Evolutionary conservation across 2,888 invertebrate species (phyloP), one percentile per base, ranked within the genome.

Genomic region (Ferrisia virgata): DNA sequence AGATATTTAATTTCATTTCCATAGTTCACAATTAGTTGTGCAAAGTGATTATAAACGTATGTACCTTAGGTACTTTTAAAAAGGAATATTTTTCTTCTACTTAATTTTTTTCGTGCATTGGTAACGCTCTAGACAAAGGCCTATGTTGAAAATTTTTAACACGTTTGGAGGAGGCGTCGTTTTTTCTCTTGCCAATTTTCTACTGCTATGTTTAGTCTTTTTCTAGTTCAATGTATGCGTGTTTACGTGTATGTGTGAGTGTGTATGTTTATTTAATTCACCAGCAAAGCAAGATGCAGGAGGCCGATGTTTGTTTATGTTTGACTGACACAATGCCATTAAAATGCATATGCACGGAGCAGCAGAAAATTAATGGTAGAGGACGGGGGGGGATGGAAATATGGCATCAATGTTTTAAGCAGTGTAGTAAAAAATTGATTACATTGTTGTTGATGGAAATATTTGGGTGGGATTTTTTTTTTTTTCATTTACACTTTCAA

Each of bases 181-280:
- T 47, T 47, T 47, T 47, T 18, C 47, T 33, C 33, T n/a, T 72
- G 72, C 72, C 72, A 72, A 72, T 33, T 72, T 36, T 72, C 33
- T n/a, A n/a, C n/a, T n/a, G 72, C 72, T 72, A 72, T 72, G 72
- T 72, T 72, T 72, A 72, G 33, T 72, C 72, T 72, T 72, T 36
- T 72, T 18, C n/a, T 33, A 2, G 18, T 72, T 72, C 31, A 15
- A 0, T 0, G 8, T n/a, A 33, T n/a, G 72, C 33, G 28, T 33
- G 58, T 58, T n/a, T n/a, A n/a, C n/a, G n/a, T n/a, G n/a, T n/a
- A n/a, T n/a, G n/a, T n/a, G 8, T n/a, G 72, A n/a, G 72, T 72
- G 28, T 33, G 58, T 58, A 25, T 58, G 72, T 72, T 72, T 72
- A 72, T 72, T 33, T 33, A 13, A 72, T 72, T 64, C 31, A 64